Evolutionary conservation across 2,888 invertebrate species (phyloP), one percentile per base, ranked within the genome.

Genomic region (Limnephilus rhombicus): DNA sequence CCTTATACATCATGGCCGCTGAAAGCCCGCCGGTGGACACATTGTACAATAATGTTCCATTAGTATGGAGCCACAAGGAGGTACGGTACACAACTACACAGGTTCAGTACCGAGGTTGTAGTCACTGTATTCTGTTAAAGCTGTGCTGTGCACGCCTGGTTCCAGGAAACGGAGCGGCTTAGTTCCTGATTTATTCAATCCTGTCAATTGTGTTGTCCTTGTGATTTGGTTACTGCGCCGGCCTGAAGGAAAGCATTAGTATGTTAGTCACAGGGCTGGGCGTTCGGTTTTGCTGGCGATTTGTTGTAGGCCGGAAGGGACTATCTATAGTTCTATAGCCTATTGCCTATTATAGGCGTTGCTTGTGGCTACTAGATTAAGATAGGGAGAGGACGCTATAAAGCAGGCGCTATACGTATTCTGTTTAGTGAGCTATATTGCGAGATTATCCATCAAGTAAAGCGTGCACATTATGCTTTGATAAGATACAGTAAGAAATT

Each of bases 161-260:
- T 83, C 80, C 88, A 80, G 88, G 88, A 89, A 89, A 89, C 88
- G 80, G 88, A 37, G 31, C n/a, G 18, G 88, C 18, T 18, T 18
- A 89, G 80, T 37, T 37, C 5, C 68, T 89, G 88, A 89, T 89
- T 89, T 89, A 89, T 89, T 89, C 88, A 89, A 89, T 89, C 88
- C 88, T 80, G 80, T 89, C 88, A 89, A 89, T 89, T 89, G 88
- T 89, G 80, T 89, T 80, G 88, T 89, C 88, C 88, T 45, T 80
- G 80, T 89, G 88, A 89, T 89, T 89, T 34, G 88, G 37, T 34
- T 80, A 13, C 37, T 89, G 88, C 80, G 15, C 18, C 80, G 88
- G 80, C 29, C 88, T 31, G 31, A 89, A 68, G 88, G 88, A 80
- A 80, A 89, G 80, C 80, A 89, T 80, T 80, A 86, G 45, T 45